Evolutionary conservation across 2,888 invertebrate genomes (phyloP), one percentile per base, ranked within the genome.

Genomic region (Scaptomyza caliginosa): DNA sequence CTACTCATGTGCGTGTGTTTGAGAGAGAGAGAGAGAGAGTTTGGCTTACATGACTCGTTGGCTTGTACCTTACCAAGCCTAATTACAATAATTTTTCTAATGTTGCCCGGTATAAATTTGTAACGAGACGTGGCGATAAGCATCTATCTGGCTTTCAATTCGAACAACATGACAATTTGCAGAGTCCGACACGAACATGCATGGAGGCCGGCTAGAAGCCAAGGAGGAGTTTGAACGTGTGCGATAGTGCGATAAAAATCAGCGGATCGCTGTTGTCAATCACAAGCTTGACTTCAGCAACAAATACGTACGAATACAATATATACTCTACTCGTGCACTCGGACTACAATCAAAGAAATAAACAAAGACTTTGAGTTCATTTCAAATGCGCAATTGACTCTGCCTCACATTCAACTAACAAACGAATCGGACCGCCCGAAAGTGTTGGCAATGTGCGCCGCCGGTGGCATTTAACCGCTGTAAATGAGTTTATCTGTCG

Each of bases 401-500:
- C 57, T 65, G 67, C 74, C 71, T 56, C 66, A n/a, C n/a, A 30
- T 48, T 55, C 59, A 77, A 46, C 16, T 34, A 10, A 19, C 36
- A 30, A 24, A 34, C 46, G 26, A 24, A 4, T 26, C 52, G 48
- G 75, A 79, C 71, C 78, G 74, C 73, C 74, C 74, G 72, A 81
- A 70, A 88, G 85, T 83, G 86, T 86, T 85, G 87, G 81, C 77
- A 72, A 71, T 75, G 77, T 80, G 75, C 79, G 72, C 84, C 63
- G 84, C 84, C 85, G 89, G 89, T 89, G 89, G 89, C 88, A 89
- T 88, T 89, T 88, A 83, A 88, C 82, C 82, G 81, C 88, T 87
- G 89, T 88, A 87, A 89, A 88, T 89, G 85, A 83, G 86, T 88
- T 89, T 89, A 89, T 89, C 90, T 84, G 82, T 84, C 85, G 85